Percentiles rank a stretch among this genome's conserved stretches.
Conservation (phyloP, 1,140 invertebrate genomes). For the Agrypnia vestita region DNA sequence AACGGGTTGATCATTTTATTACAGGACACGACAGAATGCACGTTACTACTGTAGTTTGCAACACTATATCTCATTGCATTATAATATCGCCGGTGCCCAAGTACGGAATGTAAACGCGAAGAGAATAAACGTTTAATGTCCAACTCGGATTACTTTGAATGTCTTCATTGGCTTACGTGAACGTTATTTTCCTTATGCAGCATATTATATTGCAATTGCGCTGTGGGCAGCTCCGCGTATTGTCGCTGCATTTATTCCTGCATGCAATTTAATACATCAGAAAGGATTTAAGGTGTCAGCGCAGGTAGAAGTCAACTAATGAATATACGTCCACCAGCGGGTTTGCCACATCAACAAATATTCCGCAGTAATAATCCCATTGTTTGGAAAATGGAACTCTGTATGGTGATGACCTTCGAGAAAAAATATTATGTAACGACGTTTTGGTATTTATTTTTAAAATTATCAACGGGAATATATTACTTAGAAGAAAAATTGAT, state of each 20-base stretch:
- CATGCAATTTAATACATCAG: background rate
- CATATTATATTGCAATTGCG: constrained; percentile 20
- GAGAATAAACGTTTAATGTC: background rate
- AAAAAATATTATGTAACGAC: no score
- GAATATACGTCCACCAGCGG: background rate
- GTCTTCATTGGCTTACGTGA: constrained; percentile 2
- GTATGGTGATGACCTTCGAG: no score
- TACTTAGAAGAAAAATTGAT: no score
- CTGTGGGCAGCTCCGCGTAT: constrained; percentile 8
- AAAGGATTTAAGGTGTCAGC: constrained; percentile 13
- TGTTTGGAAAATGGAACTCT: background rate
- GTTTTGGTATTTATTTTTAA: no score
- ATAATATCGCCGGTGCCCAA: no score
- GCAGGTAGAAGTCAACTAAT: background rate
- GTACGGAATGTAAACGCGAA: background rate
- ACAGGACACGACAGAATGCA: no score
- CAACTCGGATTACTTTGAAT: constrained; percentile 16
- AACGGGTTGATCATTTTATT: no score
- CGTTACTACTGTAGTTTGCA: no score
- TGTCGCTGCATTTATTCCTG: constrained; percentile 18
- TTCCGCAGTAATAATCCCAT: background rate
- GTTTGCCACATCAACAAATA: background rate
- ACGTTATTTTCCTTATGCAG: constrained; percentile 11
- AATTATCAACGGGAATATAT: no score
- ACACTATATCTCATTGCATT: no score